Conservation (phyloP, 1,140 invertebrate species). For the Dryas iulia region DNA sequence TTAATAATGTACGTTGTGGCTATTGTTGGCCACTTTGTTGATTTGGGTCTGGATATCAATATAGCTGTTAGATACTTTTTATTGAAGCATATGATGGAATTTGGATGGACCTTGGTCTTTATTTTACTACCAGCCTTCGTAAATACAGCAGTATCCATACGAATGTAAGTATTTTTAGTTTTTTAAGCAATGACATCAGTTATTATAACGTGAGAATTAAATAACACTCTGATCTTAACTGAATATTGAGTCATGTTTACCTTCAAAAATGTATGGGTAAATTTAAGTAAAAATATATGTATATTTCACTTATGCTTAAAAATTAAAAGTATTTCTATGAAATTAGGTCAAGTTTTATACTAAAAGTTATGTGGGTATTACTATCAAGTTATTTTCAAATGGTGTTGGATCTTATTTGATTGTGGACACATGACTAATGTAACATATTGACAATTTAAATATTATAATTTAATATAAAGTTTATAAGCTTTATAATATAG, state of each 20-base stretch:
- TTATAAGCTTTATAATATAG: too few species aligned
- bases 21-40: slow-evolving; percentile 83
- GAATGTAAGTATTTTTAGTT: slow-evolving; percentile 80
- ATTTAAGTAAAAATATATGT: not conserved
- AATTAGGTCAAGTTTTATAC: slow-evolving; percentile 1
- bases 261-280: not conserved
- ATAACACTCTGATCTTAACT: not conserved
- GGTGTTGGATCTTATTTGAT: too few species aligned
- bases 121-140: slow-evolving; percentile 84
- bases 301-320: not conserved
- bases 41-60: slow-evolving; percentile 84
- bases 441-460: too few species aligned
- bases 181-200: slow-evolving; percentile 4
- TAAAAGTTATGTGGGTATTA: not conserved
- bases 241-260: not conserved
- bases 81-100: slow-evolving; percentile 77
- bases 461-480: too few species aligned
- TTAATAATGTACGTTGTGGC: slow-evolving; percentile 77
- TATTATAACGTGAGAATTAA: not conserved
- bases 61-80: slow-evolving; percentile 81
- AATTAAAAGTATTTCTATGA: not conserved
- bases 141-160: slow-evolving; percentile 83
- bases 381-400: not conserved
- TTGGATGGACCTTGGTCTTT: slow-evolving; percentile 82
- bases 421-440: too few species aligned